Conservation (phyloP, 2,797 vertebrate genomes). For the Pangasius djambal region DNA sequence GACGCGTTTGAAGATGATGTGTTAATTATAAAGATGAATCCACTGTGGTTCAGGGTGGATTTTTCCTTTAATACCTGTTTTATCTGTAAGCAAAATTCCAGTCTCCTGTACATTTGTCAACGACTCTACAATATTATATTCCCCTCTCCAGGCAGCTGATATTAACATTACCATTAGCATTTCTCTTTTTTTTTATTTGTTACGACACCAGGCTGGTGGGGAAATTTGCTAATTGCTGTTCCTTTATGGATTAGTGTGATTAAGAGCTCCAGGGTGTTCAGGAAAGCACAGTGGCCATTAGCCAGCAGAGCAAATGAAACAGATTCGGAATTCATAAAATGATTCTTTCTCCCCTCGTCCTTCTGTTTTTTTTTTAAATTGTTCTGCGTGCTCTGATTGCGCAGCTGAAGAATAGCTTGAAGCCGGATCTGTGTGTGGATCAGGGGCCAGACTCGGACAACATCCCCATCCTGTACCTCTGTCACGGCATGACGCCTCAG, state of each 20-base stretch:
- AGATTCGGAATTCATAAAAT: background rate
- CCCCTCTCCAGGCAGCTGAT: slow-evolving; percentile 13
- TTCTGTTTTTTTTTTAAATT: background rate
- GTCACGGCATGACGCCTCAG: slow-evolving; percentile 95
- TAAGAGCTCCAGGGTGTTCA: slow-evolving; percentile 56
- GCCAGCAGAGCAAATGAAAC: slow-evolving; percentile 26
- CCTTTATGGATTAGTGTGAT: slow-evolving; percentile 62
- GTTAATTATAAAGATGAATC: background rate
- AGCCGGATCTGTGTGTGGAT: slow-evolving; percentile 92
- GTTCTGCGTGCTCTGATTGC: slow-evolving; percentile 7
- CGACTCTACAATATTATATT: background rate
- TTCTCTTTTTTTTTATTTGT: slow-evolving; percentile 59
- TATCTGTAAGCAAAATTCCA: background rate
- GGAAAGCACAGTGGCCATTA: slow-evolving; percentile 47
- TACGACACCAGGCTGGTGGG: slow-evolving; percentile 54
- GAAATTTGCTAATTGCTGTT: slow-evolving; percentile 51
- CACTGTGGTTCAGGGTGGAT: background rate
- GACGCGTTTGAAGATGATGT: background rate
- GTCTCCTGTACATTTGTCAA: background rate
- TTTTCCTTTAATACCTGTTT: background rate
- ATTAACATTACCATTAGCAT: slow-evolving; percentile 11
- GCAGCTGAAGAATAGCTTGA: slow-evolving; percentile 92
- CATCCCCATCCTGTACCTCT: slow-evolving; percentile 92
- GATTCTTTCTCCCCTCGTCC: background rate
- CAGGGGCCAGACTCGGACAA: slow-evolving; percentile 94